phyloP scores from a whole-genome alignment of 2,888 invertebrate species.

The Drosophila cognata region DNA sequence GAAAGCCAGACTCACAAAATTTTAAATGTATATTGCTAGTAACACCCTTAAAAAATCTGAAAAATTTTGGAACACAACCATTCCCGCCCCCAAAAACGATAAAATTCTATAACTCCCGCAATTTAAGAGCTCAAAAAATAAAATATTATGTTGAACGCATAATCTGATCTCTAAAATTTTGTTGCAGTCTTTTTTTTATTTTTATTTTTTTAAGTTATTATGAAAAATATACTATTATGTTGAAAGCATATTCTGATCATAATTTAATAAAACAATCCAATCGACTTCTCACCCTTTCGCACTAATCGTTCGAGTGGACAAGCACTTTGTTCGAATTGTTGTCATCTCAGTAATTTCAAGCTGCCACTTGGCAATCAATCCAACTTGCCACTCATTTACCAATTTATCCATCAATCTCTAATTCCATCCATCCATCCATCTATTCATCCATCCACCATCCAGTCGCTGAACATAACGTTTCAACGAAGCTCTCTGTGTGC shows the following conservation, averaged over 20 bases:
- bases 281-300: neutral
- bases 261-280: neutral
- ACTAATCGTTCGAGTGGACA: neutral
- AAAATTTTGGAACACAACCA: neutral
- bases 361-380: neutral
- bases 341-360: neutral
- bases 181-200: no score
- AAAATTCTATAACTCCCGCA: neutral
- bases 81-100: no score
- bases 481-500: constrained; percentile 16
- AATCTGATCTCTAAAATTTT: neutral
- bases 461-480: constrained; percentile 10
- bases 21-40: no score
- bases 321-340: neutral
- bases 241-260: neutral
- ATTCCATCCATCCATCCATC: neutral
- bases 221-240: no score
- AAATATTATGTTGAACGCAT: neutral
- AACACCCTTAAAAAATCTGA: neutral
- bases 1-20: neutral
- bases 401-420: neutral
- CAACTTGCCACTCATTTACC: neutral
- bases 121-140: neutral
- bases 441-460: constrained; percentile 1
- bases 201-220: no score